Conservation (phyloP, 2,888 invertebrate species). For the Cetonia aurata region DNA sequence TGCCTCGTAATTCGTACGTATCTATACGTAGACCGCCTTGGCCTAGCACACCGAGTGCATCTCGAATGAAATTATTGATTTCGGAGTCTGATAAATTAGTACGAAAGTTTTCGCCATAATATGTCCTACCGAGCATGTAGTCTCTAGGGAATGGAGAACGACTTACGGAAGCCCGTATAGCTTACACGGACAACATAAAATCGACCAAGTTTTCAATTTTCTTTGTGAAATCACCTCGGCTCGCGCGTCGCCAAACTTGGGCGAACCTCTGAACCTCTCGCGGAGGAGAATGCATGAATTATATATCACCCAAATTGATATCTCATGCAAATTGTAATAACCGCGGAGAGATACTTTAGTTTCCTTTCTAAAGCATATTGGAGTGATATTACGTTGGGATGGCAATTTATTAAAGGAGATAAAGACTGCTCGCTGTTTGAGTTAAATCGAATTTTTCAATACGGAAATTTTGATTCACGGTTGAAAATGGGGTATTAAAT, state of each 20-base stretch:
- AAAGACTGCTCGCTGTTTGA: slow-evolving; percentile 17
- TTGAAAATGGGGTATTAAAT: not conserved
- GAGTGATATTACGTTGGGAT: slow-evolving; percentile 10
- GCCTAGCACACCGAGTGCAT: no score
- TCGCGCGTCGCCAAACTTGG: slow-evolving; percentile 49
- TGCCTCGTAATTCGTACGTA: no score
- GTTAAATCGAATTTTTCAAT: slow-evolving; percentile 22
- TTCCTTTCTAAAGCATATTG: slow-evolving; percentile 25
- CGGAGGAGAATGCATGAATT: slow-evolving; percentile 26
- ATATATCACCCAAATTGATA: slow-evolving; percentile 38
- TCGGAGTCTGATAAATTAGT: slow-evolving; percentile 42
- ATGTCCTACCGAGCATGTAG: slow-evolving; percentile 40
- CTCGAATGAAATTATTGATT: slow-evolving; percentile 41
- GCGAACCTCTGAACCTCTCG: not conserved
- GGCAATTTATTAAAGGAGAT: slow-evolving; percentile 32
- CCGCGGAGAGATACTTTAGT: slow-evolving; percentile 18
- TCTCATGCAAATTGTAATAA: slow-evolving; percentile 39
- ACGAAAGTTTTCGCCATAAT: slow-evolving; percentile 42
- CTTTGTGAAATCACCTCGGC: slow-evolving; percentile 57
- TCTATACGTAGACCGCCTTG: no score
- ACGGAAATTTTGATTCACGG: not conserved
- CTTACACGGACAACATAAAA: slow-evolving; percentile 55
- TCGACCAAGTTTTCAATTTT: slow-evolving; percentile 59
- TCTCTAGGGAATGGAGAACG: slow-evolving; percentile 38
- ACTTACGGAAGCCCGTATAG: slow-evolving; percentile 51